Conservation (phyloP, 2,797 vertebrate genomes). For the Sebastes umbrosus region DNA sequence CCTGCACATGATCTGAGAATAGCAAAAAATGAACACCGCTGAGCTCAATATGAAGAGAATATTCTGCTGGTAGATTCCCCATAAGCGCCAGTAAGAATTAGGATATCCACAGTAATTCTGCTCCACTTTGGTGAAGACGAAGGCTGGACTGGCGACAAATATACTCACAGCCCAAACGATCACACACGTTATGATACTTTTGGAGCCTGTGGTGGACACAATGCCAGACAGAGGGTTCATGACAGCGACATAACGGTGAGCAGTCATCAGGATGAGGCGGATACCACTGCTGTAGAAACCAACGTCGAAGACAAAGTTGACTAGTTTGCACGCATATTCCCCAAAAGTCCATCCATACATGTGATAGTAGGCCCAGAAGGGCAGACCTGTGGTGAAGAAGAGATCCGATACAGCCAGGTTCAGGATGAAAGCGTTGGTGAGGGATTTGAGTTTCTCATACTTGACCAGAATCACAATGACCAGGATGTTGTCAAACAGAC, state of each 20-base stretch:
- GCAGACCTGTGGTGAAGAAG: slow-evolving; percentile 87
- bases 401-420: slow-evolving; percentile 93
- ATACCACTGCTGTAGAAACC: slow-evolving; percentile 92
- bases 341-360: slow-evolving; percentile 85
- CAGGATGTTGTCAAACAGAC: slow-evolving; percentile 88
- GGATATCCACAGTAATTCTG: slow-evolving; percentile 70
- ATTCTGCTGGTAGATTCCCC: slow-evolving; percentile 86
- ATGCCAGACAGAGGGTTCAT: slow-evolving; percentile 85
- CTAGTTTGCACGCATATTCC: slow-evolving; percentile 82
- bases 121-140: slow-evolving; percentile 65
- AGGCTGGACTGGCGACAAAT: slow-evolving; percentile 78
- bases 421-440: slow-evolving; percentile 90
- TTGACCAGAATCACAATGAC: slow-evolving; percentile 87
- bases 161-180: slow-evolving; percentile 84
- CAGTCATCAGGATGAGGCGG: slow-evolving; percentile 90
- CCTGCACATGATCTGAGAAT: slow-evolving; percentile 84
- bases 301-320: slow-evolving; percentile 84
- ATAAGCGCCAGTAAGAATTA: slow-evolving; percentile 50
- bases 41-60: slow-evolving; percentile 84
- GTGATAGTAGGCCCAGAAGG: slow-evolving; percentile 85
- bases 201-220: slow-evolving; percentile 66
- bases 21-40: slow-evolving; percentile 86
- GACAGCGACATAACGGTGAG: slow-evolving; percentile 88
- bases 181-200: slow-evolving; percentile 66
- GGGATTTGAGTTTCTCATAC: slow-evolving; percentile 88